Conservation (phyloP, 2,113 vertebrate genomes). For the Sclerurus mexicanus region DNA sequence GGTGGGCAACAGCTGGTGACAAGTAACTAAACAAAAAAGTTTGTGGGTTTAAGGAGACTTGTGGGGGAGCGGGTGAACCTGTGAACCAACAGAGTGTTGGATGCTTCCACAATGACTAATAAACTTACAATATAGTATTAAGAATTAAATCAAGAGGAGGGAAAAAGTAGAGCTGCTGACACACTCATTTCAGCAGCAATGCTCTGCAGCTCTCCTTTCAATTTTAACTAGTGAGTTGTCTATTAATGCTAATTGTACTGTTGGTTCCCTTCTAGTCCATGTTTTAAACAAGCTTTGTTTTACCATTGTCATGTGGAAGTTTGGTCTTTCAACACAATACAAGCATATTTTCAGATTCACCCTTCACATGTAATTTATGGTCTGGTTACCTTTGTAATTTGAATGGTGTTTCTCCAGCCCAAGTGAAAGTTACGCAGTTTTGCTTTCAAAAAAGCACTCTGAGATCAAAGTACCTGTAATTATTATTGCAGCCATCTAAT, state of each 20-base stretch:
- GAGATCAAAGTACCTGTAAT: conserved; percentile 39
- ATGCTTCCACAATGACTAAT: not conserved
- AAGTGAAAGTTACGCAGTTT: not conserved
- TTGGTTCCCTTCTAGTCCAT: not conserved
- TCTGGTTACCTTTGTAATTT: not conserved
- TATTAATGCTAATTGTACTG: not conserved
- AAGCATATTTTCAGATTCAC: not conserved
- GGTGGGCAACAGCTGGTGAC: not conserved
- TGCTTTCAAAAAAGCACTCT: not conserved
- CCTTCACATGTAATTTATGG: not conserved
- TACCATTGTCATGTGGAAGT: not conserved
- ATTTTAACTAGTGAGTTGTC: not conserved
- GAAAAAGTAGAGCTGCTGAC: not conserved
- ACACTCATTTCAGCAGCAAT: not conserved
- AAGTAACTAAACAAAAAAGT: not conserved
- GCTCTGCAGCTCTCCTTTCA: not conserved
- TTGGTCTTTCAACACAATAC: not conserved
- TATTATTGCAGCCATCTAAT: not conserved
- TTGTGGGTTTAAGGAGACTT: not conserved
- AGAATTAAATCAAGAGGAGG: not conserved
- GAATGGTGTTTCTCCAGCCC: not conserved
- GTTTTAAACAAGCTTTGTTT: not conserved
- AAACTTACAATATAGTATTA: not conserved
- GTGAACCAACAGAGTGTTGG: not conserved
- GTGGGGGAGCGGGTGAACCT: fast-evolving